phyloP scores from a whole-genome alignment of 2,888 invertebrate genomes.

The Conistra vaccinii region DNA sequence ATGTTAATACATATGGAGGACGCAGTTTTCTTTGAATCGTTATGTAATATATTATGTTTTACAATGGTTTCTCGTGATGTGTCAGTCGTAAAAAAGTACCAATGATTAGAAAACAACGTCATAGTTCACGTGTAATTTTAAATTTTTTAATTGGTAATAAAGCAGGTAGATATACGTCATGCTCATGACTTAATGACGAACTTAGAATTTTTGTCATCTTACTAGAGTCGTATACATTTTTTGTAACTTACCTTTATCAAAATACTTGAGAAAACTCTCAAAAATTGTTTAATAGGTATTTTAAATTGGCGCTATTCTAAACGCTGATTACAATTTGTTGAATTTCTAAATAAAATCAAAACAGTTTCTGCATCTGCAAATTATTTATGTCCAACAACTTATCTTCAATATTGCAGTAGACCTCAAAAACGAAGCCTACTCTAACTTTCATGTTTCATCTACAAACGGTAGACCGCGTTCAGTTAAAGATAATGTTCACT shows the following conservation, averaged over 20 bases:
- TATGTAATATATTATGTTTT: constrained; percentile 22
- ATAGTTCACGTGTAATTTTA: constrained; percentile 3
- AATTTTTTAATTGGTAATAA: constrained; percentile 11
- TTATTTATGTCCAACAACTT: background rate
- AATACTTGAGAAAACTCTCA: background rate
- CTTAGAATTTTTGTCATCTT: background rate
- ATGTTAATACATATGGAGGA: constrained; percentile 17
- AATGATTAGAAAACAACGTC: background rate
- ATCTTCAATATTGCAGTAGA: background rate
- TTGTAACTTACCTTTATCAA: background rate
- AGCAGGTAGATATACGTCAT: background rate
- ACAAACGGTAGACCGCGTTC: background rate
- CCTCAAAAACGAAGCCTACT: background rate
- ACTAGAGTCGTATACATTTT: background rate
- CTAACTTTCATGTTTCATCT: background rate
- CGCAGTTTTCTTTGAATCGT: constrained; percentile 30
- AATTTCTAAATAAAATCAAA: background rate
- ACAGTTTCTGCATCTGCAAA: background rate
- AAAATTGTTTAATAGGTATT: background rate
- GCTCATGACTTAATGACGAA: background rate
- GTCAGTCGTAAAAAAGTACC: constrained; percentile 17
- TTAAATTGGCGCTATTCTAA: background rate
- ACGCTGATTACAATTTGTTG: background rate
- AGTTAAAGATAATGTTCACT: background rate
- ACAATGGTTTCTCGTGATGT: constrained; percentile 18